Evolutionary conservation across 2,797 vertebrate genomes (phyloP).

Genomic region (Xenentodon cancila): DNA sequence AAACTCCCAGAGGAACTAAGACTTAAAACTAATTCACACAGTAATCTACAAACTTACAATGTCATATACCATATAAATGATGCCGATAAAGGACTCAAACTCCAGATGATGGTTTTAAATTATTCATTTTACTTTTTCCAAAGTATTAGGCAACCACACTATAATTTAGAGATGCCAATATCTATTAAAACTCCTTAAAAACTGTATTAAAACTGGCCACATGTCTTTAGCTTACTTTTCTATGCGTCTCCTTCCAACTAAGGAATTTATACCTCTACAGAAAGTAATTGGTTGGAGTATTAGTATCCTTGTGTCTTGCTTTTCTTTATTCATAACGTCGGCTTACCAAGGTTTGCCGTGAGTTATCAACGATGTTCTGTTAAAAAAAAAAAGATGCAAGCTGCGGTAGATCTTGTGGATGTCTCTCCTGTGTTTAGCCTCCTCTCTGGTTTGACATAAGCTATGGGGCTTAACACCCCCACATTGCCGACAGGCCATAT

Average conservation of each 20-base stretch:
- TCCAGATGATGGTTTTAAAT: constrained; percentile 35
- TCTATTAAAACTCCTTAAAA: constrained; percentile 39
- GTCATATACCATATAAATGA: not conserved
- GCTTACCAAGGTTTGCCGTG: constrained; percentile 24
- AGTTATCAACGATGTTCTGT: constrained; percentile 22
- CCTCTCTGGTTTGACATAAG: constrained; percentile 62
- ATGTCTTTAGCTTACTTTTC: constrained; percentile 41
- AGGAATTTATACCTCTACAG: constrained; percentile 25
- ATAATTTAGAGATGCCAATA: not conserved
- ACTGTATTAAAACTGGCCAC: constrained; percentile 22
- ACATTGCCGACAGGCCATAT: constrained; percentile 44
- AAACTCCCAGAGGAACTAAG: not conserved
- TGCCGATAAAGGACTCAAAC: constrained; percentile 19
- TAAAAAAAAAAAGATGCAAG: constrained; percentile 53
- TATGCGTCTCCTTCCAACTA: constrained; percentile 21
- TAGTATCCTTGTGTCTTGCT: constrained; percentile 5
- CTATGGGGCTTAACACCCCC: constrained; percentile 50
- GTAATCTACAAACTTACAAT: not conserved
- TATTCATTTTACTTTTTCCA: not conserved
- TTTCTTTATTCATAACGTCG: constrained; percentile 12
- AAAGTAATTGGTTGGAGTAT: constrained; percentile 7
- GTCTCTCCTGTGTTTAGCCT: constrained; percentile 50
- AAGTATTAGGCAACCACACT: too few species aligned
- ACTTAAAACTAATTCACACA: not conserved
- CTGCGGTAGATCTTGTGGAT: constrained; percentile 39